A percentile compares a stretch with the other conserved stretches of the same genome.
Evolutionary conservation across 1,140 invertebrate genomes (phyloP).

Genomic region (Calliopsis andreniformis): DNA sequence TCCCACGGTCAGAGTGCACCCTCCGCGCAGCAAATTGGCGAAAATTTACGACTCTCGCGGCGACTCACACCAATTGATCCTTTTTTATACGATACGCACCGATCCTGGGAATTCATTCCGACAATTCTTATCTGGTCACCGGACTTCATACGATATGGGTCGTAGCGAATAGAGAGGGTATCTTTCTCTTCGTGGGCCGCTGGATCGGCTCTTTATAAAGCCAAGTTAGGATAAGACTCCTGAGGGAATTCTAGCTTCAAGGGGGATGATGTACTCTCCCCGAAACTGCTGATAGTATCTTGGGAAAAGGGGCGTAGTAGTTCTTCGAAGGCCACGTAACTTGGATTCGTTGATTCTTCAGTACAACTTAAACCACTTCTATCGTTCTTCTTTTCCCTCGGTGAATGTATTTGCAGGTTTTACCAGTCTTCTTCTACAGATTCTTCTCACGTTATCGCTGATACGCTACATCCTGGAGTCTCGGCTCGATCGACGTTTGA

Average conservation of each 20-base stretch:
- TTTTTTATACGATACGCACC: conserved; percentile 20
- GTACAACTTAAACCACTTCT: neutral
- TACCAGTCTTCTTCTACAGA: neutral
- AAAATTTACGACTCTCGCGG: conserved; percentile 48
- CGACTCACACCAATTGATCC: conserved; percentile 39
- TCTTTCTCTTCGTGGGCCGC: conserved; percentile 12
- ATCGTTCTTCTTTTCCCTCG: neutral
- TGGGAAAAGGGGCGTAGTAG: conserved; percentile 46
- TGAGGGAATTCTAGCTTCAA: conserved; percentile 46
- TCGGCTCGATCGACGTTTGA: conserved; percentile 8
- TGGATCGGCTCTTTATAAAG: conserved; percentile 60
- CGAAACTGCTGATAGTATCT: conserved; percentile 68
- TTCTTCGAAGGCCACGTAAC: conserved; percentile 42
- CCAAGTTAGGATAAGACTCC: conserved; percentile 67
- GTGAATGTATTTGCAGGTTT: conserved; percentile 13
- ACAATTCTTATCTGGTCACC: conserved; percentile 53
- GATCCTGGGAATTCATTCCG: conserved; percentile 39
- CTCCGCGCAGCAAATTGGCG: conserved; percentile 33
- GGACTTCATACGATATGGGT: conserved; percentile 26
- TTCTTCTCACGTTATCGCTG: neutral
- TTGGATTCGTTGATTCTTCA: conserved; percentile 1
- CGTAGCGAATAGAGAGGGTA: conserved; percentile 30
- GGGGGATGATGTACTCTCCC: conserved; percentile 67
- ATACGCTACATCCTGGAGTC: neutral
- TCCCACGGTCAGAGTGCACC: conserved; percentile 10